These are phyloP conservation scores for Emydoidea blandingii DNA, from an alignment of 2,797 vertebrate genomes.

Conservation along the genomic window DNA sequence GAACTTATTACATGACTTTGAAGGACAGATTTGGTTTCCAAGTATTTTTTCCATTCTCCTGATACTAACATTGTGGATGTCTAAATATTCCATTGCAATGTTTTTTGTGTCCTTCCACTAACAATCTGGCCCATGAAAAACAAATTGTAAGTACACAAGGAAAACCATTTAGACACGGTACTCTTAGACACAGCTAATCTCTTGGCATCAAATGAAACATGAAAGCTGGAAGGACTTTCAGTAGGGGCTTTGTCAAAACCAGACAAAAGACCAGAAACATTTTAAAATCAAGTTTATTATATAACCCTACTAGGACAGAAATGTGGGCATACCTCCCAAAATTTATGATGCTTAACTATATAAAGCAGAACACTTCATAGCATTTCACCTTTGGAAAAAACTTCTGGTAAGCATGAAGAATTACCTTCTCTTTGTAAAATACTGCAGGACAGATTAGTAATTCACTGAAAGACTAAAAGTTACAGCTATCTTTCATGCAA, in stretches of 20 bases:
- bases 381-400: not conserved
- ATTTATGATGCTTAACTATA: not conserved
- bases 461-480: not conserved
- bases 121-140: not conserved
- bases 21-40: not conserved
- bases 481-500: not conserved
- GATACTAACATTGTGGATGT: not conserved
- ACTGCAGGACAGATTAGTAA: not conserved
- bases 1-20: not conserved
- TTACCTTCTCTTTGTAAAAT: not conserved
- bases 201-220: not conserved
- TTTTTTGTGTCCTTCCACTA: not conserved
- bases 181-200: constrained; percentile 5
- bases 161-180: not conserved
- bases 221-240: not conserved
- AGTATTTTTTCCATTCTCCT: not conserved
- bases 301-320: not conserved
- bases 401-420: not conserved
- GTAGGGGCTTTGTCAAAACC: not conserved
- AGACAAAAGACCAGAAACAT: not conserved
- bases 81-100: not conserved
- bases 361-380: not conserved
- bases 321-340: not conserved
- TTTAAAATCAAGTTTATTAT: not conserved
- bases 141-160: constrained; percentile 1